phyloP scores from a whole-genome alignment of 1,140 invertebrate genomes.

The Amphibalanus amphitrite region DNA sequence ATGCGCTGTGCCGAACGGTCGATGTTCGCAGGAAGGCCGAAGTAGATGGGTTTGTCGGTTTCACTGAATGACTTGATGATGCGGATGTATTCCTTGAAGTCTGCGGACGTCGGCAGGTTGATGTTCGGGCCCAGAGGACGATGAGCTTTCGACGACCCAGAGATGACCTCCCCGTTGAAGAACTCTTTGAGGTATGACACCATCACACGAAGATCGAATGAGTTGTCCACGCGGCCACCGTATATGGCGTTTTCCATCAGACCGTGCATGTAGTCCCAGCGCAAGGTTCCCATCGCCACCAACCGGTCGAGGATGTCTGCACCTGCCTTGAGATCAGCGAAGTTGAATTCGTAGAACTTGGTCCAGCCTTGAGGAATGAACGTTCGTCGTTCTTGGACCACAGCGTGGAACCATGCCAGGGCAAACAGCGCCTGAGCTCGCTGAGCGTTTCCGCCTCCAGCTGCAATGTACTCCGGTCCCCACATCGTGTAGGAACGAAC shows the following conservation, averaged over 20 bases:
- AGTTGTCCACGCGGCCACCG: constrained; percentile 69
- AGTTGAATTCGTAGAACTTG: constrained; percentile 77
- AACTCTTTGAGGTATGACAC: constrained; percentile 52
- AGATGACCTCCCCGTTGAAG: constrained; percentile 39
- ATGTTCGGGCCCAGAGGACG: constrained; percentile 34
- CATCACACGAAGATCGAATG: constrained; percentile 54
- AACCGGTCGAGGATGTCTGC: constrained; percentile 45
- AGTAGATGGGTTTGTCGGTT: constrained; percentile 45
- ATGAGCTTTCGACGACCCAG: constrained; percentile 31
- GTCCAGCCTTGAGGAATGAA: constrained; percentile 77
- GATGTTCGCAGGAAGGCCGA: constrained; percentile 66
- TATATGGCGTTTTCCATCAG: constrained; percentile 67
- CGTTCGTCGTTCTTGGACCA: constrained; percentile 68
- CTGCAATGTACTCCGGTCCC: constrained; percentile 27
- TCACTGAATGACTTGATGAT: constrained; percentile 44
- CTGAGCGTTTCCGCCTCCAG: constrained; percentile 29
- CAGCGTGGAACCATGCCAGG: constrained; percentile 63
- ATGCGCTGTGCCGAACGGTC: constrained; percentile 55
- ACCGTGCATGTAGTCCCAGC: constrained; percentile 64
- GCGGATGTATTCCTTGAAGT: constrained; percentile 40
- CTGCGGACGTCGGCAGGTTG: constrained; percentile 31
- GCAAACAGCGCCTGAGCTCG: constrained; percentile 42
- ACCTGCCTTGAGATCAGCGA: constrained; percentile 61
- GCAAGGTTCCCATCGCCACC: constrained; percentile 23
- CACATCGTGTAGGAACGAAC: constrained; percentile 38